Conservation (phyloP, 2,113 vertebrate genomes). For the Irena cyanogastra region DNA sequence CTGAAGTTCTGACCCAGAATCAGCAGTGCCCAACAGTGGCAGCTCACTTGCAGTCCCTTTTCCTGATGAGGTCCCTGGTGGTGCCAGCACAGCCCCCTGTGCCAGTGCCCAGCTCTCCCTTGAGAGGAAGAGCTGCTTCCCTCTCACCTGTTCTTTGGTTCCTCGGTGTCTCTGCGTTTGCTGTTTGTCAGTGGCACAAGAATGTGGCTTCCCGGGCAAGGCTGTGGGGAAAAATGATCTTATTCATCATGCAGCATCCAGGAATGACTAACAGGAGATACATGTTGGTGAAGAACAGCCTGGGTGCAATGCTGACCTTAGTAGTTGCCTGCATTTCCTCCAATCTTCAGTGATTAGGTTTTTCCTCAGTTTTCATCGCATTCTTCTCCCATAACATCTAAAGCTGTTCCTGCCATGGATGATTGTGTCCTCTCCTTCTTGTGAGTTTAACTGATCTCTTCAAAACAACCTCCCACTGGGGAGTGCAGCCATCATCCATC, state of each 20-base stretch:
- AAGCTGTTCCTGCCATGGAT: fast-evolving
- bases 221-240: fast-evolving
- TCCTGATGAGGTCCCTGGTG: background rate
- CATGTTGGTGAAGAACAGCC: fast-evolving
- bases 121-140: background rate
- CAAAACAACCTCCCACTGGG: fast-evolving
- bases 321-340: background rate
- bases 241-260: fast-evolving
- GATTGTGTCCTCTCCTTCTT: fast-evolving
- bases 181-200: background rate
- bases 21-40: fast-evolving
- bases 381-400: background rate
- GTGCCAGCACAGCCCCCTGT: background rate
- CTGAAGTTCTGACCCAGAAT: background rate
- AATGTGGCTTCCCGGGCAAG: background rate
- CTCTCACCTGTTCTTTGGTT: background rate
- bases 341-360: fast-evolving
- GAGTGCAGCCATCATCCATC: background rate
- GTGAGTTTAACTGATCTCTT: background rate
- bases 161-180: fast-evolving
- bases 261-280: background rate
- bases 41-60: background rate
- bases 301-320: background rate
- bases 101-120: background rate
- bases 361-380: background rate